These are phyloP conservation scores for Limnothrissa miodon DNA, from an alignment of 2,113 vertebrate genomes.

Conservation along the genomic window DNA sequence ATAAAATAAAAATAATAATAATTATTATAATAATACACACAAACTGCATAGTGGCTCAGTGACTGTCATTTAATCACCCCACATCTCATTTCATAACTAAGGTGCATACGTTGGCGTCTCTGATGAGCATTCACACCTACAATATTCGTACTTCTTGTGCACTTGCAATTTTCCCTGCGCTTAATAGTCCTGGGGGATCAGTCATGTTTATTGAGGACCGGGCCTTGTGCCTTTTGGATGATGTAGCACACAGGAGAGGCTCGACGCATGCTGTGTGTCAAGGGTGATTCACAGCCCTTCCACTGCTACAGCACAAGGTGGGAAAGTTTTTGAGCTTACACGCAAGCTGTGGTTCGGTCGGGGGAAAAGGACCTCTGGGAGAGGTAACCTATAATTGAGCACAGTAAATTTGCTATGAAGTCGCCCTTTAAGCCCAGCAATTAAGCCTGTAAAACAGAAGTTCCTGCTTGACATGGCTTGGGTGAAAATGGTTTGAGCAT, in stretches of 20 bases:
- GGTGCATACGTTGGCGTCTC: neutral
- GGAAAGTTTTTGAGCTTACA: constrained; percentile 35
- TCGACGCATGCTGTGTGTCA: constrained; percentile 17
- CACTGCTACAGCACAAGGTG: neutral
- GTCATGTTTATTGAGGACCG: constrained; percentile 1
- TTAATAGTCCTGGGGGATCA: neutral
- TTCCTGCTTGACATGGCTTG: constrained; percentile 7
- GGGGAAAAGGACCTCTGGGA: constrained; percentile 23
- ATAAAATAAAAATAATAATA: neutral
- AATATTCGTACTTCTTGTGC: neutral
- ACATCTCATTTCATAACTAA: neutral
- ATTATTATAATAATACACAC: neutral
- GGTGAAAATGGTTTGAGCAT: neutral
- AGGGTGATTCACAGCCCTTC: constrained; percentile 23
- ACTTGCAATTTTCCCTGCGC: constrained; percentile 1
- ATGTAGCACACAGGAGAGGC: neutral
- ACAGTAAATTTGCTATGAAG: constrained; percentile 33
- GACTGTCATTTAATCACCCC: neutral
- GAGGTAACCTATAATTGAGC: constrained; percentile 40
- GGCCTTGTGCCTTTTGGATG: constrained; percentile 17
- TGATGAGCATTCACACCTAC: neutral
- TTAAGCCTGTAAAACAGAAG: constrained; percentile 11
- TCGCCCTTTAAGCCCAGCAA: constrained; percentile 21
- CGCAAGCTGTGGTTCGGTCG: constrained; percentile 3
- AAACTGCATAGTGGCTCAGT: neutral